Base-by-base conservation (phyloP, 2,113 vertebrate species). In the Herpailurus yagouaroundi region DNA sequence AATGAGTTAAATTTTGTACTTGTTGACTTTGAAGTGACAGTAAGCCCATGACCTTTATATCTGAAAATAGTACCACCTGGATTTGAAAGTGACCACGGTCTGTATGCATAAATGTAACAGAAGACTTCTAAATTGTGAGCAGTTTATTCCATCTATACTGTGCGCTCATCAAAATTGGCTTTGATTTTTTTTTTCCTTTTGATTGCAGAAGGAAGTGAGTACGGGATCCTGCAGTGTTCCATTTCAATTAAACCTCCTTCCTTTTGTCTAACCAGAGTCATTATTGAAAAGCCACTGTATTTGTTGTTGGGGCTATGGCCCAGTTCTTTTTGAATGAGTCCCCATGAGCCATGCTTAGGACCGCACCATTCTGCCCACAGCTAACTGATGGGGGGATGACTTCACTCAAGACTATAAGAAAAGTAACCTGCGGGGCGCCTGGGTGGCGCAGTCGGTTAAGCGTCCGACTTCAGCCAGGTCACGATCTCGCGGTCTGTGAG, bases 1-100 rank as follows among this genome's bases (percentile, higher is more conserved):
- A 76, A 90, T 57, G 81, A 88, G 76, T 68, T 52, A 95, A 96
- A 93, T 91, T 97, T 83, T 84, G 27, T 91, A 48, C 79, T 48
- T 95, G 89, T 29, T 60, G 57, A 86, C 79, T 93, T 88, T 73
- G 57, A 96, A 90, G 64, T 52, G 16, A 91, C 36, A 91, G 7
- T 85, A 81, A 45, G n/a, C 23, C 48, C 60, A 41, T 50, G 33
- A 69, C 36, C 41, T 95, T 93, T 68, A 60, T 45, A 55, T 95
- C 69, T 92, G 38, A 87, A 89, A 91, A 92, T 52, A 74, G 27
- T 31, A 7, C 11, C 27, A 57, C 55, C 48, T 83, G 38, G 83
- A 69, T 81, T 48, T 66, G 83, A 95, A 83, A 79, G 38, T 86
- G 38, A 79, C 71, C 36, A 50, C 63, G 89, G 25, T 76, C 12